phyloP scores from a whole-genome alignment of 2,113 vertebrate species.

The Todiramphus saurophagus region DNA sequence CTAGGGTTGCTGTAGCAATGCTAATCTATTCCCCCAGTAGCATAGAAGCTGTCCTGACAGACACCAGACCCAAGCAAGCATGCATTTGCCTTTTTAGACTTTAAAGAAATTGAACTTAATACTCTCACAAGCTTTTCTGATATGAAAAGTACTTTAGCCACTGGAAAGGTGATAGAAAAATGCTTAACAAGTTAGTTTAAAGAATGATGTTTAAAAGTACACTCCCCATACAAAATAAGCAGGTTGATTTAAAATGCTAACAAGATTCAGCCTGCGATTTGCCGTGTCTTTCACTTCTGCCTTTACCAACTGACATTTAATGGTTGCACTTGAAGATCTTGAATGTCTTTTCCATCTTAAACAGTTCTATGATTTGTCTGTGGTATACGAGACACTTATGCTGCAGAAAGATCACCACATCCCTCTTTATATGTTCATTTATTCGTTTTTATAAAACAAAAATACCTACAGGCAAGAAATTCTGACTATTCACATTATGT shows the following conservation, averaged over 20 bases:
- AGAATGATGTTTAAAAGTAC: neutral
- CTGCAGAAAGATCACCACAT: neutral
- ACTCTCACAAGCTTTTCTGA: neutral
- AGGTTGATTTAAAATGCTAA: neutral
- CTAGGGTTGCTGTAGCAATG: neutral
- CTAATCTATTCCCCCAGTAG: neutral
- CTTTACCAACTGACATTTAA: neutral
- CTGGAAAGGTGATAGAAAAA: neutral
- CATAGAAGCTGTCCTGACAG: neutral
- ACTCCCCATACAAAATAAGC: neutral
- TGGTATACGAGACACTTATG: neutral
- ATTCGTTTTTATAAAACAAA: neutral
- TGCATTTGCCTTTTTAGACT: neutral
- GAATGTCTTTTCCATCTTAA: neutral
- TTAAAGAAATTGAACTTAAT: neutral
- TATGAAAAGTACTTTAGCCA: neutral
- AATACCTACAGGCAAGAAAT: neutral
- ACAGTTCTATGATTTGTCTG: neutral
- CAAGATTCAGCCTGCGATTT: neutral
- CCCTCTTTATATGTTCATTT: neutral
- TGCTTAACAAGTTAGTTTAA: neutral
- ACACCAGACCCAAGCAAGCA: neutral
- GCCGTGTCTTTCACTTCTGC: accelerated
- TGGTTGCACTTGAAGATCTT: neutral
- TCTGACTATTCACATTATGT: neutral